Base-by-base conservation (phyloP, 1,140 invertebrate genomes). In the Cyrtorhinus lividipennis region DNA sequence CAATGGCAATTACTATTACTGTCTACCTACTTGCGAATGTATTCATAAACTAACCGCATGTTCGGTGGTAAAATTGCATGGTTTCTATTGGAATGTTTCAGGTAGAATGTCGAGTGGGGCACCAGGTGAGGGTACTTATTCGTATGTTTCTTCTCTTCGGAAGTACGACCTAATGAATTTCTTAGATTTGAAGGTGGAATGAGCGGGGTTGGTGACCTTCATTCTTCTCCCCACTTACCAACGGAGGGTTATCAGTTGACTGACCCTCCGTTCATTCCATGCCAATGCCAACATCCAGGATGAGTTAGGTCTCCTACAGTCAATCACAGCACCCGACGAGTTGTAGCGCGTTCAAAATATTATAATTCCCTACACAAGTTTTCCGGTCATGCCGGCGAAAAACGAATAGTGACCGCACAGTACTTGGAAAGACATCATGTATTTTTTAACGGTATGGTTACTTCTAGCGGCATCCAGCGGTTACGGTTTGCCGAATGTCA, bases 1-100 rank as follows among this genome's bases (percentile, higher is more conserved):
- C n/a, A n/a, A n/a, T n/a, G n/a, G n/a, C n/a, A n/a, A n/a, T n/a
- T n/a, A n/a, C n/a, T n/a, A n/a, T n/a, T n/a, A n/a, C n/a, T n/a
- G n/a, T n/a, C n/a, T n/a, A n/a, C n/a, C n/a, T n/a, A n/a, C n/a
- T n/a, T n/a, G n/a, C n/a, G n/a, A n/a, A n/a, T n/a, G n/a, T n/a
- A n/a, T n/a, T n/a, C n/a, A n/a, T n/a, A n/a, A n/a, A 18, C 22
- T 56, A 23, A 56, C 48, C 20, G 48, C 48, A 18, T 56, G 48
- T 8, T 38, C 30, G 15, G 5, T 8, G 30, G 5, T 8, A 38
- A 8, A 15, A 38, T 5, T 15, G 30, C 30, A 38, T 38, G 30
- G 15, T 38, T 38, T 38, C 30, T 53, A 22, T 53, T 53, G 48
- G 12, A 53, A 53, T 53, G 48, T 53, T 53, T 53, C 48, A 53